Evolutionary conservation across 2,888 invertebrate species (phyloP).

Genomic region (Deroplatys truncata): DNA sequence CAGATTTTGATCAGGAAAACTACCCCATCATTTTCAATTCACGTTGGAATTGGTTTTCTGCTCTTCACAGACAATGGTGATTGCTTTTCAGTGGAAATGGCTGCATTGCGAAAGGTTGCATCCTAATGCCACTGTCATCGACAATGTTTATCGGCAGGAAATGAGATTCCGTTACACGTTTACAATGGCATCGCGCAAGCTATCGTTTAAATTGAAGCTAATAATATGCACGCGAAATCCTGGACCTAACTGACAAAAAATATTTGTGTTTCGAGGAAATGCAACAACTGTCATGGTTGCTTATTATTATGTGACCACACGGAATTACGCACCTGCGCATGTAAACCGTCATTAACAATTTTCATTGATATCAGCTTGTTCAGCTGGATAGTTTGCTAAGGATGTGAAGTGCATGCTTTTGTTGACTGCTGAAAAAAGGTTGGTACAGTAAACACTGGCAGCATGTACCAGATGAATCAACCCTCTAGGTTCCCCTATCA

Average conservation of each 20-base stretch:
- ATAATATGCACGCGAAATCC: not conserved
- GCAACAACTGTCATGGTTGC: too few relatives aligned
- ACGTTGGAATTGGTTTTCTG: not conserved
- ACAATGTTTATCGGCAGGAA: not conserved
- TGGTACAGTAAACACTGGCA: too few relatives aligned
- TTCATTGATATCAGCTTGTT: too few relatives aligned
- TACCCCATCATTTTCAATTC: not conserved
- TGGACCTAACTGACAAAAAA: not conserved
- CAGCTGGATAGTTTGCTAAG: too few relatives aligned
- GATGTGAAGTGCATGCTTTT: too few relatives aligned
- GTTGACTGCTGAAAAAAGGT: too few relatives aligned
- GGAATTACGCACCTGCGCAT: too few relatives aligned
- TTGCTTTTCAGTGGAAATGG: not conserved
- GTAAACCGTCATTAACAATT: too few relatives aligned
- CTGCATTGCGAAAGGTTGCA: not conserved
- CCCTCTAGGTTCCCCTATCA: too few relatives aligned
- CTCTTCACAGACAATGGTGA: not conserved
- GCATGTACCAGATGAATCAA: too few relatives aligned
- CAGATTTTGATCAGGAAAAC: not conserved
- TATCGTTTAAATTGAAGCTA: not conserved
- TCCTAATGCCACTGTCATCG: not conserved
- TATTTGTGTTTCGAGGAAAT: not conserved
- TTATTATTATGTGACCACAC: too few relatives aligned
- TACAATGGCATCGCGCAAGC: not conserved
- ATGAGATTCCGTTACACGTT: not conserved